Base-by-base conservation (phyloP, 2,113 vertebrate genomes). In the Motacilla tschutschensis region DNA sequence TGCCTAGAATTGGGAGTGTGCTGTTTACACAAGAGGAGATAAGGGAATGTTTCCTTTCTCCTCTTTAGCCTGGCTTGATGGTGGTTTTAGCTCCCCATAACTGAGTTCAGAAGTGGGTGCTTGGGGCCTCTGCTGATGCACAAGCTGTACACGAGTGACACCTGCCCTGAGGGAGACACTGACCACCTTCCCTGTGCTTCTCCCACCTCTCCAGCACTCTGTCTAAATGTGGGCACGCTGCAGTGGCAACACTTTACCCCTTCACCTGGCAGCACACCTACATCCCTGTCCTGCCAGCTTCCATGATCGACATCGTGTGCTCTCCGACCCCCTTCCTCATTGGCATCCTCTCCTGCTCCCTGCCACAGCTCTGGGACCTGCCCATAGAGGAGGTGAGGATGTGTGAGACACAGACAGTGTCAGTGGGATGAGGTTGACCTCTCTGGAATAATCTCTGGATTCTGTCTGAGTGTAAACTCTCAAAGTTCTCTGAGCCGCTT, bases 211-310 rank as follows among this genome's bases (percentile, higher is more conserved):
- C 70, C 93, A 99, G 99, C 84, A 98, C 98, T 55, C 95, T 99
- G 89, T 99, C 99, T 35, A 98, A 98, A 69, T 99, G 99, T 95
- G 96, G 98, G 74, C 99, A 99, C 18, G 98, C 99, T 0, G 98
- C 97, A 79, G 98, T 99, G 67, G 99, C 99, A 47, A 97, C 98
- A 4, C 97, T 99, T 17, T 99, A 99, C 83, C 99, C 99, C 2
- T 99, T 99, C 97, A 99, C 98, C 74, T 99, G 99, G 99, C 99
- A 99, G 93, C 99, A 99, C 92, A 99, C 99, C 43, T 99, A 99
- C 55, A 98, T 99, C 41, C 99, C 99, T 0, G 99, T 99, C 77
- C 96, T 99, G 12, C 99, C 99, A 10, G 94, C 97, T 9, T 98
- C 98, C 73, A 99, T 99, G 99, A 97, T 99, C 47, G 99, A 99